Base-by-base conservation (phyloP, 2,888 invertebrate genomes). In the Plusia festucae region DNA sequence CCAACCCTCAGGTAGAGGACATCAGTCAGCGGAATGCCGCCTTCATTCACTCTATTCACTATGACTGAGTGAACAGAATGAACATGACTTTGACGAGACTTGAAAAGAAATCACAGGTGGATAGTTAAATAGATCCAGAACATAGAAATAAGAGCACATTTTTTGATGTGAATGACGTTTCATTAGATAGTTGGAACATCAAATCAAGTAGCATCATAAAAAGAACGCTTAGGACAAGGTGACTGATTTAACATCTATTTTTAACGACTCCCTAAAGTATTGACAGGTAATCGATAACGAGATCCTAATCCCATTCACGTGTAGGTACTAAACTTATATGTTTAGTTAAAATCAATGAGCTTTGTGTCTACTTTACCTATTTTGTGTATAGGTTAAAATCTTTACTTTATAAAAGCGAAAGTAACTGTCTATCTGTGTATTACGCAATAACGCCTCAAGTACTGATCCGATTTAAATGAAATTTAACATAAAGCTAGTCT, bases 1-100 rank as follows among this genome's bases (percentile, higher is more conserved):
- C n/a, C 20, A 34, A n/a, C 65, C 58, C 65, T 40, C 65, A 65
- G 72, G 55, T 58, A 13, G 15, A 40, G 13, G 27, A 18, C 57
- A 22, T 6, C 8, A 24, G 9, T 18, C 1, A 24, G 15, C 24
- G 22, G 40, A 22, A 16, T 18, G 27, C 46, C 46, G 18, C 46
- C 46, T 40, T 40, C 40, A 49, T 49, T 49, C 20, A 20, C 46
- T 49, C 11, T 20, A 18, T 46, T 46, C 46, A 46, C 46, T 18
- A 4, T 16, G 18, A 6, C 11, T 18, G 18, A 20, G 46, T 20
- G 46, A 20, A 20, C 18, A 49, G 40, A 40, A 7, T 20, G 46
- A 18, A 20, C 46, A 16, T 46, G 46, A 46, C 46, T 46, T 16
- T 46, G 46, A 34, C 46, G 46, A 46, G 34, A 15, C n/a, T n/a